Conservation (phyloP, 2,113 vertebrate genomes). For the Brachypodius melanocephalos region DNA sequence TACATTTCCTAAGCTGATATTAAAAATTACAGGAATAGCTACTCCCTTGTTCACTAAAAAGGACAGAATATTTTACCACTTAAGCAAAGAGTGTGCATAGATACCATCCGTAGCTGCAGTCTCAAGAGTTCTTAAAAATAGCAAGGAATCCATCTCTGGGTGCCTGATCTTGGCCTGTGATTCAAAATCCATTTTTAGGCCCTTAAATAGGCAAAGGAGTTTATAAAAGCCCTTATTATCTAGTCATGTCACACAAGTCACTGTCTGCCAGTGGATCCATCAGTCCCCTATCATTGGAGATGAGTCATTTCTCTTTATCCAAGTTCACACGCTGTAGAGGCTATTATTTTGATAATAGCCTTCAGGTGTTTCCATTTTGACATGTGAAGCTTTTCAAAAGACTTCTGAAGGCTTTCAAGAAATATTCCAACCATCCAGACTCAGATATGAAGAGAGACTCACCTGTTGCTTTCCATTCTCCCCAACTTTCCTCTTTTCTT, state of each 20-base stretch:
- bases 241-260: background rate
- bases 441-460: background rate
- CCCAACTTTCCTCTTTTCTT: background rate
- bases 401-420: background rate
- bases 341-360: background rate
- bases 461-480: background rate
- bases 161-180: background rate
- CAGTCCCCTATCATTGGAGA: background rate
- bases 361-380: constrained; percentile 13
- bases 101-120: background rate
- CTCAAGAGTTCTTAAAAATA: constrained; percentile 8
- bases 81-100: background rate
- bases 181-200: background rate
- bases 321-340: background rate
- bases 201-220: background rate
- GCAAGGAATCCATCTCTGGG: background rate
- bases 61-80: background rate
- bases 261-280: background rate
- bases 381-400: background rate
- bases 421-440: background rate
- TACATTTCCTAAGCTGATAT: background rate
- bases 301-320: background rate
- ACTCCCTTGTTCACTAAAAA: background rate
- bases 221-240: background rate
- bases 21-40: constrained; percentile 29